Evolutionary conservation across 2,113 vertebrate species (phyloP).

Genomic region (Vulpes lagopus): DNA sequence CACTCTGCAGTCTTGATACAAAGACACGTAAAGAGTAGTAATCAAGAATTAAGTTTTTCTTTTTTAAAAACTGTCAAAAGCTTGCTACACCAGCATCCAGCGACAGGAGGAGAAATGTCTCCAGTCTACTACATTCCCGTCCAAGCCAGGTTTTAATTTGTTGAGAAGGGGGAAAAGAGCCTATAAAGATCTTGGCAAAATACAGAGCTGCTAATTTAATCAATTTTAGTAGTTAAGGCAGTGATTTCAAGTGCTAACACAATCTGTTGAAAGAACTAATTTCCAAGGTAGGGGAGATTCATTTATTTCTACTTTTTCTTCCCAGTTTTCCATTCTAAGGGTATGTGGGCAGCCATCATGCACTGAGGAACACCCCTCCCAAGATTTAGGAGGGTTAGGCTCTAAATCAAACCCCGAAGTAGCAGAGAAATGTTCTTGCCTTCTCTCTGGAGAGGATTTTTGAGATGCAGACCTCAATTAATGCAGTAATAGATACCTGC

Average conservation of each 20-base stretch:
- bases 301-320: conserved; percentile 79
- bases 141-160: conserved; percentile 83
- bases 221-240: conserved; percentile 84
- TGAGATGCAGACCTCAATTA: background rate
- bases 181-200: conserved; percentile 85
- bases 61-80: conserved; percentile 79
- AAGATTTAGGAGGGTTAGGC: background rate
- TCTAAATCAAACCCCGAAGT: background rate
- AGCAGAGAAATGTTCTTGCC: background rate
- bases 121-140: conserved; percentile 75
- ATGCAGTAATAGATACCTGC: background rate
- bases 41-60: conserved; percentile 76
- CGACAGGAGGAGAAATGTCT: conserved; percentile 81
- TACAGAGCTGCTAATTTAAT: conserved; percentile 84
- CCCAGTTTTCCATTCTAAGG: conserved; percentile 74
- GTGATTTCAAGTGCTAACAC: conserved; percentile 81
- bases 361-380: background rate
- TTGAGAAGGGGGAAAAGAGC: conserved; percentile 61
- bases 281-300: conserved; percentile 82
- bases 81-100: conserved; percentile 78
- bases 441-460: background rate
- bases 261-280: conserved; percentile 83
- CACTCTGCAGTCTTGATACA: conserved; percentile 50
- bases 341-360: conserved; percentile 56
- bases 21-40: conserved; percentile 71